Evolutionary conservation across 2,797 vertebrate genomes (phyloP), one percentile per base, ranked within the genome.

Genomic region (Labeo calbasu): DNA sequence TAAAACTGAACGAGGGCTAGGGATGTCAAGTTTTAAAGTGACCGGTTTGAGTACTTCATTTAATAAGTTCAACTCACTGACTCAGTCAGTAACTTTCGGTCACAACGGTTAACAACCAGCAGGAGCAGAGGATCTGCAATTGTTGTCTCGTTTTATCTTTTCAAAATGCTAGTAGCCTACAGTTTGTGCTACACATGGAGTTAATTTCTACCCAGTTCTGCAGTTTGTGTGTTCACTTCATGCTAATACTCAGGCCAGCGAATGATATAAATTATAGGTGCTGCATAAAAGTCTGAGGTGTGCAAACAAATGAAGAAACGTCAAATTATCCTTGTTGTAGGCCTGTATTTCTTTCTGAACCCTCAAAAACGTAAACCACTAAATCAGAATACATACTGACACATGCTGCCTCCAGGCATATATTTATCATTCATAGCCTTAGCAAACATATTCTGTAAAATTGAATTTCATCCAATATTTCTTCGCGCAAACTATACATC

Each of bases 301-400:
- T 6, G 10, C 6, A 46, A 48, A 32, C 3, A 71, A 48, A 65
- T 3, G 0, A 17, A 71, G 4, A 40, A n/a, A 40, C 3, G 1
- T n/a, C 12, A 57, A 76, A 21, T 2, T 7, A 40, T n/a, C 36
- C 8, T 69, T 55, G 14, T 43, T 40, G 46, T n/a, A 66, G 61
- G 46, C 61, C 12, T 51, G 19, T 8, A 57, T 80, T 55, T 69
- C 9, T 43, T 40, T 69, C 21, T 12, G 50, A 55, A 55, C 21
- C 13, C 46, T 43, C 14, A 69, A 81, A 81, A 59, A 40, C 32
- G 13, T 40, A 46, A 57, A 32, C 36, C 36, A 28, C 36, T 55
- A 59, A 71, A 70, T 48, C 36, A 59, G 36, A 81, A 70, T 81
- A 28, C 79, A 71, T 81, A 59, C 79, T 71, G 79, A 81, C 79